Evolutionary conservation across 1,140 invertebrate genomes (phyloP).

Genomic region (Aphis gossypii): DNA sequence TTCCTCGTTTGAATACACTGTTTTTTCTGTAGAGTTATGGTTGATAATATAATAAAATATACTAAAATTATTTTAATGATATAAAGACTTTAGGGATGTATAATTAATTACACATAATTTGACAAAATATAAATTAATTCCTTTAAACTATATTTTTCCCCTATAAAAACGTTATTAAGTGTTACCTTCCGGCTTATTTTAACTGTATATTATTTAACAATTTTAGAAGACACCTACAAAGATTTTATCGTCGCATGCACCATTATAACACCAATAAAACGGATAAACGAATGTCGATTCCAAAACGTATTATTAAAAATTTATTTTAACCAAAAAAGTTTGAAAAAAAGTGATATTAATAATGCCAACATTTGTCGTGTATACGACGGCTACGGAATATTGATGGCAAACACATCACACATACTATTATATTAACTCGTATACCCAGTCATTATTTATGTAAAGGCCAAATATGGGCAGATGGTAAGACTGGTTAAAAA

Average conservation of each 20-base stretch:
- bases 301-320: not conserved
- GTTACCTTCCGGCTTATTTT: not conserved
- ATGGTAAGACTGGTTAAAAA: conserved; percentile 5
- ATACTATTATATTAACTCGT: not conserved
- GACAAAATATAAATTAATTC: not conserved
- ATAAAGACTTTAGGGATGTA: not conserved
- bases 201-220: not conserved
- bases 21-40: not conserved
- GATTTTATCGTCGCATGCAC: not conserved
- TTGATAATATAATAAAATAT: not conserved
- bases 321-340: conserved; percentile 1
- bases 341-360: not conserved
- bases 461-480: not conserved
- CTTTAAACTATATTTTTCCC: not conserved
- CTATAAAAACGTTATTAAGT: not conserved
- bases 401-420: not conserved
- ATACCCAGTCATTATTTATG: conserved; percentile 1
- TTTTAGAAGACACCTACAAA: not conserved
- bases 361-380: conserved; percentile 3
- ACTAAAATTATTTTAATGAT: not conserved
- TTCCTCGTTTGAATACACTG: no score
- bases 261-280: not conserved
- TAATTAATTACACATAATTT: not conserved
- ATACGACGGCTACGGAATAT: not conserved
- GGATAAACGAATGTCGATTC: not conserved